phyloP scores from a whole-genome alignment of 2,797 vertebrate species.

The Schizothorax lantsangensis region DNA sequence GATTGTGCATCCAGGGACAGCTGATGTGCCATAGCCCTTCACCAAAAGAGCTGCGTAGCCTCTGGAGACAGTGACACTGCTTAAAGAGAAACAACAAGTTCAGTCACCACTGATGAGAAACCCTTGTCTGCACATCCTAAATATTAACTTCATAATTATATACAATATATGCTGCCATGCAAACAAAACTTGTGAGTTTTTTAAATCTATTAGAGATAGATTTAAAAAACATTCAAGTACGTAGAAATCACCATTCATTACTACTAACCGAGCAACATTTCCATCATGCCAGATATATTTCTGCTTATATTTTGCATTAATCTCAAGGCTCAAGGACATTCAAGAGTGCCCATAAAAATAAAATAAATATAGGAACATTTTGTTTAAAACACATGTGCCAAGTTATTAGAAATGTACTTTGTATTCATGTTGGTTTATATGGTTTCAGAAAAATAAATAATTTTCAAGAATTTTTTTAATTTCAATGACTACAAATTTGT shows the following conservation, averaged over 20 bases:
- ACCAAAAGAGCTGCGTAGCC: conserved; percentile 70
- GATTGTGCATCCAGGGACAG: conserved; percentile 78
- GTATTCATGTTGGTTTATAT: no score
- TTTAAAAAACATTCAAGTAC: no score
- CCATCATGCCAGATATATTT: no score
- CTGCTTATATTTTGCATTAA: no score
- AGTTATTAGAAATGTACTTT: no score
- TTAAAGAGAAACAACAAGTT: background rate
- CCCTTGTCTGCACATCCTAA: background rate
- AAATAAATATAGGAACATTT: no score
- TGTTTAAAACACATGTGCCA: no score
- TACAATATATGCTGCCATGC: background rate
- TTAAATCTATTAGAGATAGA: background rate
- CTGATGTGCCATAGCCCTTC: conserved; percentile 76
- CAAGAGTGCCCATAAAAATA: no score
- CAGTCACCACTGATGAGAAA: background rate
- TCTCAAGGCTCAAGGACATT: no score
- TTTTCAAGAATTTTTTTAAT: no score
- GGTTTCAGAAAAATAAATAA: no score
- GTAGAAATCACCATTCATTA: background rate
- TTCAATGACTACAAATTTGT: no score
- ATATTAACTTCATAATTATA: background rate
- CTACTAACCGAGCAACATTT: background rate
- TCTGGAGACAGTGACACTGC: conserved; percentile 55
- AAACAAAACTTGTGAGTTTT: background rate